Evolutionary conservation across 2,797 vertebrate species (phyloP), one percentile per base, ranked within the genome.

Genomic region (Orestias chungarensis): DNA sequence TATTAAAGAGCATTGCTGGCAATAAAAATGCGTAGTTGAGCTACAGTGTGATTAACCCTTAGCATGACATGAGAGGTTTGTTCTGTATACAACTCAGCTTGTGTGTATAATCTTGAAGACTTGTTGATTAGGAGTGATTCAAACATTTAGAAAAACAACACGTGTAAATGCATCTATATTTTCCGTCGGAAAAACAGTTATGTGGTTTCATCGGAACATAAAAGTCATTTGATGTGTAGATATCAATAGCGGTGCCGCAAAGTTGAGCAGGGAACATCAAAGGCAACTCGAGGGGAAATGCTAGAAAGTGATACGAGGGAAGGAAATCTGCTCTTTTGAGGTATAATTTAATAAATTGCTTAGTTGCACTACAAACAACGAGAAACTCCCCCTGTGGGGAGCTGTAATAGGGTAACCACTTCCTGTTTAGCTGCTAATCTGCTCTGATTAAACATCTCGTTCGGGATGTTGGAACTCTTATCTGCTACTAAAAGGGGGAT

Each of bases 401-500:
- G 55, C 42, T 54, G 27, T 80, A 73, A 83, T 62, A 66, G 87
- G 68, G 69, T 66, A 27, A 0, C 1, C 31, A 64, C 75, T 76
- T 90, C 75, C 71, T 79, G 70, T 76, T 66, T 66, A 47, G 74
- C 33, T 61, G 72, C 82, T 78, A 69, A n/a, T 73, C 80, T 78
- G 76, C 79, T 64, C 70, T 47, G 71, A 66, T 57, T 49, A 46
- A 64, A 65, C 50, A 20, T 54, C 75, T 82, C 54, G 40, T 47
- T 57, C 65, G 47, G 65, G 55, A 35, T 52, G 73, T 82, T 73
- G 33, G 71, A 78, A 73, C 23, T 23, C 8, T 47, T 11, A 64
- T 65, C 61, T 50, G n/a, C 14, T 27, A 68, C 57, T 46, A 40
- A 35, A 25, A 6, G 31, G 9, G 1, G 27, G 9, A 43, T 29